Evolutionary conservation across 1,140 invertebrate species (phyloP).

Genomic region (Sarcophaga bullata): DNA sequence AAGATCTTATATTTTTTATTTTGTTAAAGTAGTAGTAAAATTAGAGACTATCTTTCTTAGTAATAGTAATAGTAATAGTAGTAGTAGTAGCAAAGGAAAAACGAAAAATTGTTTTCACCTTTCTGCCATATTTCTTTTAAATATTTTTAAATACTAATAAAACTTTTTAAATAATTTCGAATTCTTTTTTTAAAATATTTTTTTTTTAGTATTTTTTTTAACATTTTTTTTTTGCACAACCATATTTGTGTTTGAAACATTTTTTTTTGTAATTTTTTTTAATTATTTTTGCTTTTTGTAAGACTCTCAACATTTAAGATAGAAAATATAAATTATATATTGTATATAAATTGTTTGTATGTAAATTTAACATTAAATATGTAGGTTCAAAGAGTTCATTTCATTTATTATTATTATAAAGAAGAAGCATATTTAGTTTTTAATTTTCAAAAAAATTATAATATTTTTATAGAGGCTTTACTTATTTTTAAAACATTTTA

Average conservation of each 20-base stretch:
- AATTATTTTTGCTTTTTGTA: background rate
- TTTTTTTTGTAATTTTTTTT: slow-evolving; percentile 12
- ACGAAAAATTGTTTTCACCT: slow-evolving; percentile 10
- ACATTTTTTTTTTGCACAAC: slow-evolving; percentile 61
- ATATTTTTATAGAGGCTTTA: background rate
- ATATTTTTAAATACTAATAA: too few relatives aligned
- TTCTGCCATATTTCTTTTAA: background rate
- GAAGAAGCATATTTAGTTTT: background rate
- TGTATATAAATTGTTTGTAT: too few relatives aligned
- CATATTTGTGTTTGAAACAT: slow-evolving; percentile 53
- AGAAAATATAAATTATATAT: background rate
- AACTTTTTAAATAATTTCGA: too few relatives aligned
- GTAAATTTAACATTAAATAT: too few relatives aligned
- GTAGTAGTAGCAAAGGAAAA: background rate
- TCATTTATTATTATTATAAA: background rate
- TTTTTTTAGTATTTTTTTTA: slow-evolving; percentile 25
- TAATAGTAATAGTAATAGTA: too few relatives aligned
- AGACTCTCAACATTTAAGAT: slow-evolving; percentile 9
- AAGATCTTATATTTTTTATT: too few relatives aligned
- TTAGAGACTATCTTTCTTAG: too few relatives aligned
- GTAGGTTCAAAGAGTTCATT: background rate
- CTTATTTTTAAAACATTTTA: slow-evolving; percentile 11
- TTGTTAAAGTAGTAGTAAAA: too few relatives aligned
- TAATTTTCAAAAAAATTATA: slow-evolving; percentile 8
- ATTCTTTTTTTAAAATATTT: slow-evolving; percentile 24